These are phyloP conservation scores for Tipula lateralis DNA, from an alignment of 2,888 invertebrate genomes.

Conservation along the genomic window DNA sequence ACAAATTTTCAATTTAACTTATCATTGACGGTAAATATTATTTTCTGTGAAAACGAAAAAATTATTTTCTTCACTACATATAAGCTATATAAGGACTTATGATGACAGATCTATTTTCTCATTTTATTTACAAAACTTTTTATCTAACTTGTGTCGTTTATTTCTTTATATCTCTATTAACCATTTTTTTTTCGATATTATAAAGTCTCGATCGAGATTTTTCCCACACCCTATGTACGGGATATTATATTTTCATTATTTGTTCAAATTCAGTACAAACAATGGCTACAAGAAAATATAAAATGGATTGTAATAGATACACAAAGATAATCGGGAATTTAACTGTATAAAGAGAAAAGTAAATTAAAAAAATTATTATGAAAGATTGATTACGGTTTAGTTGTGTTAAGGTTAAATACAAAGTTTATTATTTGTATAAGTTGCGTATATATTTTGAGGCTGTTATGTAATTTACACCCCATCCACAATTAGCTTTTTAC, in stretches of 20 bases:
- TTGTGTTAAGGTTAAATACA: not conserved
- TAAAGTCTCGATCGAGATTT: not conserved
- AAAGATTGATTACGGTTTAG: not conserved
- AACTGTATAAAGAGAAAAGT: not conserved
- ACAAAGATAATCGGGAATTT: not conserved
- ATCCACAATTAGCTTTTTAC: not conserved
- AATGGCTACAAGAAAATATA: not conserved
- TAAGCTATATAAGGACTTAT: not conserved
- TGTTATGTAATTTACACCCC: not conserved
- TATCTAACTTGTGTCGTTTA: not conserved
- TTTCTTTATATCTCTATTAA: not conserved
- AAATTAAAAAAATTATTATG: not conserved
- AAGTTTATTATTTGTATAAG: not conserved
- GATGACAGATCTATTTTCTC: not conserved
- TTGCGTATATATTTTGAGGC: not conserved
- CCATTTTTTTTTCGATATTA: not conserved
- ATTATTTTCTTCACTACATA: not conserved
- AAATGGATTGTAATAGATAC: not conserved
- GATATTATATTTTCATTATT: not conserved
- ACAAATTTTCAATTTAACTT: not conserved
- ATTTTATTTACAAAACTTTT: not conserved
- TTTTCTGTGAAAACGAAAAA: not conserved
- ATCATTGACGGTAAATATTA: not conserved
- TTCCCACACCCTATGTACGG: too few relatives aligned
- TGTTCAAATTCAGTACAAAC: not conserved